Evolutionary conservation across 1,140 invertebrate genomes (phyloP).

Genomic region (Neodiprion pinetum): DNA sequence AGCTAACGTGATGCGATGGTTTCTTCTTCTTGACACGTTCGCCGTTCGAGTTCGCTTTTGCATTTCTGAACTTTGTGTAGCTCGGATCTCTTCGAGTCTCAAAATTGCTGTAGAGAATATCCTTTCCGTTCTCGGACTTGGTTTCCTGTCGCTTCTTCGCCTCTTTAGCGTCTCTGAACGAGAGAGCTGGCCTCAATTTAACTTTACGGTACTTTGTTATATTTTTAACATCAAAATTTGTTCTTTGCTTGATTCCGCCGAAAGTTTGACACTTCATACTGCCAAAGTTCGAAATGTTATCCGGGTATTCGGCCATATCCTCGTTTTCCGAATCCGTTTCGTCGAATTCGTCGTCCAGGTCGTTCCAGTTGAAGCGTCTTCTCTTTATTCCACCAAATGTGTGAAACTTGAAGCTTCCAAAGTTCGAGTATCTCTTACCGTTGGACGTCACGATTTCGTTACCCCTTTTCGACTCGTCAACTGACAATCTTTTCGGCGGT

Average conservation of each 20-base stretch:
- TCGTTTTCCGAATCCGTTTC: constrained; percentile 16
- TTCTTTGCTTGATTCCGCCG: constrained; percentile 41
- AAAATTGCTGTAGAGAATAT: constrained; percentile 4
- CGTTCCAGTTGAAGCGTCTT: not conserved
- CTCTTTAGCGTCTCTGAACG: not conserved
- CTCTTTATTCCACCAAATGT: constrained; percentile 47
- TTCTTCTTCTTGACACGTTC: constrained; percentile 10
- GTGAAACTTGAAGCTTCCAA: constrained; percentile 38
- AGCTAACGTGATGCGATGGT: not conserved
- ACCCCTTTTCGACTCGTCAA: constrained; percentile 1
- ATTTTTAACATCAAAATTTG: constrained; percentile 24
- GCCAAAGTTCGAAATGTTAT: constrained; percentile 20
- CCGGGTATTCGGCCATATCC: constrained; percentile 17
- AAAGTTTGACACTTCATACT: constrained; percentile 44
- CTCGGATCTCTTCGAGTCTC: not conserved
- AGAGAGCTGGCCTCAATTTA: constrained; percentile 22
- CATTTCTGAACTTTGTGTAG: not conserved
- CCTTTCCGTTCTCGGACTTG: not conserved
- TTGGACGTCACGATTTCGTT: constrained; percentile 17
- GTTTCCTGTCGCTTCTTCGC: not conserved
- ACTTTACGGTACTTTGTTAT: constrained; percentile 25
- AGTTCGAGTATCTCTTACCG: constrained; percentile 38
- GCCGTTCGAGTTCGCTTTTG: constrained; percentile 1
- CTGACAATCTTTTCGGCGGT: constrained; percentile 8
- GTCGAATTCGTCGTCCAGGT: constrained; percentile 14